phyloP scores from a whole-genome alignment of 2,797 vertebrate genomes.

The Microhierax caerulescens region DNA sequence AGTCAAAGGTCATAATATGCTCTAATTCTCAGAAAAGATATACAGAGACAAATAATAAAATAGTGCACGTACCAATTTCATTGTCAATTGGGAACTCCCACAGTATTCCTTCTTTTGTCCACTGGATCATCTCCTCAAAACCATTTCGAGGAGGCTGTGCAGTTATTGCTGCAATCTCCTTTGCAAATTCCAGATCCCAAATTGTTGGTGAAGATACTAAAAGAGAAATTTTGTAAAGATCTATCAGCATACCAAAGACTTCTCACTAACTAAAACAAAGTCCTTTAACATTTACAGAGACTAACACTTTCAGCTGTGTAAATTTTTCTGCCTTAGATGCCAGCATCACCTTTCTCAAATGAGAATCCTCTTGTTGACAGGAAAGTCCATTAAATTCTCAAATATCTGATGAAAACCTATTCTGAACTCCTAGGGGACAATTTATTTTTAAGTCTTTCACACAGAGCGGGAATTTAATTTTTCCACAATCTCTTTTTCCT shows the following conservation, averaged over 20 bases:
- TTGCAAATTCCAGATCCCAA: conserved; percentile 91
- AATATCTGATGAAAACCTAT: background rate
- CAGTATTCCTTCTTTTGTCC: conserved; percentile 91
- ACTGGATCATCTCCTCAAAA: conserved; percentile 95
- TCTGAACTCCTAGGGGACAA: background rate
- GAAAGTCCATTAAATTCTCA: background rate
- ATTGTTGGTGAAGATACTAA: conserved; percentile 80
- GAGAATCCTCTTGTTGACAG: background rate
- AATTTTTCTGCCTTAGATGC: background rate
- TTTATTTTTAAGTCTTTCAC: background rate
- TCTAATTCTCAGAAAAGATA: background rate
- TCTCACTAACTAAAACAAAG: background rate
- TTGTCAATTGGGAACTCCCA: conserved; percentile 95
- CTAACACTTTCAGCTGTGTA: background rate
- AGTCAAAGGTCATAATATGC: background rate
- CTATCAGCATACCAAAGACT: background rate
- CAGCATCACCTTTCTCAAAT: background rate
- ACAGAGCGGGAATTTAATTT: background rate
- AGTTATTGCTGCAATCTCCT: conserved; percentile 71
- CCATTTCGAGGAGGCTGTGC: conserved; percentile 82
- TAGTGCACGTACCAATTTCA: conserved; percentile 81
- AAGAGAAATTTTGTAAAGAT: background rate
- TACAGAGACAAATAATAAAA: background rate
- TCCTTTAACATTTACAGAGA: background rate
- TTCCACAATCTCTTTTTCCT: background rate